Conservation (phyloP, 2,888 invertebrate genomes). For the Microplitis deprimator region DNA sequence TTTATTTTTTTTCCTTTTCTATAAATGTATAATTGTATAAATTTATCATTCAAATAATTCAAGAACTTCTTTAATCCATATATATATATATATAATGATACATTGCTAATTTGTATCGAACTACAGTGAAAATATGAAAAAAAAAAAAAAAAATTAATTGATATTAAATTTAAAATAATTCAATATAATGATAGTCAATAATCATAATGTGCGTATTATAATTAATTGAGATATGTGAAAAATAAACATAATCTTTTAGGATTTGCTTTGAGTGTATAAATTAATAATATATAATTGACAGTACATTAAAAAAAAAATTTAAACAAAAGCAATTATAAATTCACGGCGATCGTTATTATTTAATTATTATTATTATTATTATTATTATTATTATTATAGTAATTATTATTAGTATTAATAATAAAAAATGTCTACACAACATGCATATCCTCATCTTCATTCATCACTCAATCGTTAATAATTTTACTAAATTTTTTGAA, state of each 20-base stretch:
- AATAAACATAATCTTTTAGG: not conserved
- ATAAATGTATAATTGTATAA: constrained; percentile 1
- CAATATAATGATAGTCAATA: not conserved
- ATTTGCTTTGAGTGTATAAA: not conserved
- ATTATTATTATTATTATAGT: constrained; percentile 9
- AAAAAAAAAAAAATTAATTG: constrained; percentile 5
- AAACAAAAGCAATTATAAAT: not conserved
- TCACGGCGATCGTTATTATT: constrained; percentile 11
- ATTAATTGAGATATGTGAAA: not conserved
- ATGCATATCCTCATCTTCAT: constrained; percentile 15
- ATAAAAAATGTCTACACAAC: constrained; percentile 36
- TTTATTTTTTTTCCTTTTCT: constrained; percentile 23
- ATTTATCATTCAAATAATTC: not conserved
- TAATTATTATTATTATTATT: not conserved
- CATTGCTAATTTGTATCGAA: constrained; percentile 12
- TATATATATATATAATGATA: not conserved
- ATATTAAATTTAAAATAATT: constrained; percentile 3
- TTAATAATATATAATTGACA: constrained; percentile 3
- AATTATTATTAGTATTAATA: not conserved
- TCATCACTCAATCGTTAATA: constrained; percentile 24
- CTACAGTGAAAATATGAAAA: constrained; percentile 20
- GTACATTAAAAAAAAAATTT: constrained; percentile 1
- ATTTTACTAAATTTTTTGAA: constrained; percentile 51
- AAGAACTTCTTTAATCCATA: not conserved
- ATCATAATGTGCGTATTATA: constrained; percentile 9